Base-by-base conservation (phyloP, 2,113 vertebrate genomes). In the Myiozetetes cayanensis region DNA sequence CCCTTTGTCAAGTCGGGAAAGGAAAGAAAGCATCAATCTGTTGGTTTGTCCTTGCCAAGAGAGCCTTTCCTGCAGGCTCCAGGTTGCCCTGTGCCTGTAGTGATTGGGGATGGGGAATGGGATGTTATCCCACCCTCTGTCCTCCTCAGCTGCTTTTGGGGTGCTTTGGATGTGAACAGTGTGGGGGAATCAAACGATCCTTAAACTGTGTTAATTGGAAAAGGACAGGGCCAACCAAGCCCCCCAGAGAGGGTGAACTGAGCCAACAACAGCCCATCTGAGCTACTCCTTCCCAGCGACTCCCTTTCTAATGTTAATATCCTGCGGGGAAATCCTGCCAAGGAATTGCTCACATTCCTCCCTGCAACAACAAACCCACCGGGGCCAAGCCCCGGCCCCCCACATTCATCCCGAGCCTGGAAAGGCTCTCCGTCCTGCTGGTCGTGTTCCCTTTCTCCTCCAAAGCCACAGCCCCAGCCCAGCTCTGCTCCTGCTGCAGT, bases 271-370 rank as follows among this genome's bases (percentile, higher is more conserved):
- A 68, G 66, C 16, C 0, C 22, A 28, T 72, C 39, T 61, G 67
- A 85, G 24, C 70, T 17, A n/a, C 56, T 66, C 44, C 84, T 72
- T 85, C 74, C n/a, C 83, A 49, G 37, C 1, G 1, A 63, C 52
- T 82, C 66, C 75, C 72, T 96, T 95, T 93, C 50, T 83, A 35
- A 94, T 90, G 92, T 72, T 93, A 96, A 97, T 94, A 91, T 94
- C 89, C 81, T 19, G 91, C 17, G 16, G 23, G 73, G 76, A 85
- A 87, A 80, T 4, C n/a, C 72, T 73, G 94, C 93, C 96, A 96
- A 95, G 92, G 90, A 93, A 96, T 96, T 81, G 43, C 52, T 94
- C 9, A 0, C 59, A 92, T 96, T 97, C 93, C 93, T 95, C 52
- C 68, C 75, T 67, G 71, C 55, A 91, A 74, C 75, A 90, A 77